These are phyloP conservation scores for Ophiodon elongatus DNA, from an alignment of 2,113 vertebrate genomes.

Conservation along the genomic window DNA sequence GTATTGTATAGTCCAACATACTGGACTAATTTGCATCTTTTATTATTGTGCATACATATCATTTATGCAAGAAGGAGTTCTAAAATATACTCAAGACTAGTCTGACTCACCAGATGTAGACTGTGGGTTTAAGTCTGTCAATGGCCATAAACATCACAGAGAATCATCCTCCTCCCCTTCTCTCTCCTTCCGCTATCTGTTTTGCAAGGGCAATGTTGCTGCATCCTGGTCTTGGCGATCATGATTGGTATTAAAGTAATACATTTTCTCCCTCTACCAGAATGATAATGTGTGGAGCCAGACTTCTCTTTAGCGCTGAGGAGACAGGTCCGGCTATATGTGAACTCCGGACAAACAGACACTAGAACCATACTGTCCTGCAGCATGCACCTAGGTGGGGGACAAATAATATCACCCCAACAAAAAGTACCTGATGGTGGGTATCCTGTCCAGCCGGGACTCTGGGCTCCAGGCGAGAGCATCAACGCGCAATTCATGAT, in stretches of 20 bases:
- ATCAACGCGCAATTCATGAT: slow-evolving; percentile 91
- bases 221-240: not conserved
- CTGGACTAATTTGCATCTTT: not conserved
- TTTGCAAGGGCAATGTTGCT: not conserved
- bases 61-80: not conserved
- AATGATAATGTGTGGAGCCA: not conserved
- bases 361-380: not conserved
- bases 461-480: slow-evolving; percentile 96
- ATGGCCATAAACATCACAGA: not conserved
- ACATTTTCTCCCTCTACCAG: not conserved
- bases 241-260: not conserved
- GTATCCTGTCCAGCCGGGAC: slow-evolving; percentile 89
- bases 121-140: not conserved
- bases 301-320: not conserved
- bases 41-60: not conserved
- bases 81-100: not conserved
- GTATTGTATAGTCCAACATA: not conserved
- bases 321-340: too few species aligned
- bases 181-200: not conserved
- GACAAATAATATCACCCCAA: not conserved
- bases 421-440: slow-evolving; percentile 87
- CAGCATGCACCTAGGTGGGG: not conserved
- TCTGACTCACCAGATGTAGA: not conserved
- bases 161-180: not conserved
- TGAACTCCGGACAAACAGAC: not conserved